phyloP scores from a whole-genome alignment of 2,113 vertebrate species.

The Sus scrofa region T2T-Sscrofa CM000820.6:98291501-98292000 shows the following conservation, averaged over 20 bases:
- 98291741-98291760: not conserved
- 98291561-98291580: not conserved
- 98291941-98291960: not conserved
- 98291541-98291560: not conserved
- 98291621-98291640: not conserved
- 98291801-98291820: not conserved
- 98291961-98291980: not conserved
- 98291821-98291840: not conserved
- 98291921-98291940: not conserved
- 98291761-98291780: not conserved
- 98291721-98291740: not conserved
- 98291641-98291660: not conserved
- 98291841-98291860: not conserved
- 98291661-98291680: not conserved
- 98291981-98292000: not conserved
- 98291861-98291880: not conserved
- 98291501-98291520: not conserved
- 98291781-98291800: not conserved
- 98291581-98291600: not conserved
- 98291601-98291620: not conserved
- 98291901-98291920: not conserved
- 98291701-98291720: not conserved
- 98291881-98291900: not conserved
- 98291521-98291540: not conserved
- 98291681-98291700: not conserved